Evolutionary conservation across 2,113 vertebrate genomes (phyloP), one percentile per base, ranked within the genome.

Genomic region (Perca flavescens): DNA sequence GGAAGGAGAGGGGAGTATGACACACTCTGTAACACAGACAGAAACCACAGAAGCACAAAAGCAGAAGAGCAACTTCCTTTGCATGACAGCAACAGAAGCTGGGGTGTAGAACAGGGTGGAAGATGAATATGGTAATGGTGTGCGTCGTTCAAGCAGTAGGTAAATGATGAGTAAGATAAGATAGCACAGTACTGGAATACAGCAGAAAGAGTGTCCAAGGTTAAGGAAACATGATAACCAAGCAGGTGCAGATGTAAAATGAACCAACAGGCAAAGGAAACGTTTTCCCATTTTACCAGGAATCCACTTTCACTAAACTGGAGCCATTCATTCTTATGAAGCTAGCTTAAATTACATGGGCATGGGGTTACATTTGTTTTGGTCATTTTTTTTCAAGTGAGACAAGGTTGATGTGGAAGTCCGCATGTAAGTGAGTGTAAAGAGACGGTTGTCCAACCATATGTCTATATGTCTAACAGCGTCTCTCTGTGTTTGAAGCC

Each of bases 61-160:
- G 94, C 92, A 94, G 94, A 94, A 94, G 90, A 92, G 89, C 46
- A 79, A 93, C 94, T 94, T 94, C 94, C 94, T 94, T 92, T 91
- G 86, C 80, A 86, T 62, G 77, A 85, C 64, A 86, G 82, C 90
- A 86, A 77, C 63, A 74, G 28, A 84, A 80, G 74, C 71, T 75
- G n/a, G 79, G 86, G 80, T 52, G 65, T 83, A 90, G 75, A 60
- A 62, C 62, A 79, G 57, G 54, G 62, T 66, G 66, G 64, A 86
- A 62, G 68, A 78, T 49, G 57, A 86, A 89, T 69, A 76, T 25
- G 31, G 40, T 52, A 75, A 77, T 80, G 1, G 46, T 73, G 5
- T 28, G 49, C 6, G 0, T 12, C 3, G 11, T 57, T 21, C 9
- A 68, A 36, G 13, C 21, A 65, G 22, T 21, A 78, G 54, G 64